These are phyloP conservation scores for Etheostoma cragini DNA, from an alignment of 2,113 vertebrate species.

Conservation along the genomic window DNA sequence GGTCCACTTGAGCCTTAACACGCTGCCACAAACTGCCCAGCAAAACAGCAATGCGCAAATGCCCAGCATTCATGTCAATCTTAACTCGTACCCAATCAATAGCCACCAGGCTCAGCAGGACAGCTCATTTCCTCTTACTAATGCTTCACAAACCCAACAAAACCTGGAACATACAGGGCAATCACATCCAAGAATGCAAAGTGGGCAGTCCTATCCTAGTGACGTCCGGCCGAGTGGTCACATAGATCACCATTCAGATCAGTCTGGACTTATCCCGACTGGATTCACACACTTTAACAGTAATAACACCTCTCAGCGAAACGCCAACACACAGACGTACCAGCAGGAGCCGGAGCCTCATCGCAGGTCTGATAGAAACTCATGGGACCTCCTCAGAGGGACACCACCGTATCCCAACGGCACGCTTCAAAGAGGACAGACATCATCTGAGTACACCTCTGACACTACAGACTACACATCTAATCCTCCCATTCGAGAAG, in stretches of 20 bases:
- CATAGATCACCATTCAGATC: constrained; percentile 1
- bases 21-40: constrained; percentile 50
- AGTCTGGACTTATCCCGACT: constrained; percentile 60
- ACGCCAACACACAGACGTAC: constrained; percentile 67
- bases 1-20: constrained; percentile 78
- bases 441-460: constrained; percentile 9
- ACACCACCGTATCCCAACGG: constrained; percentile 79
- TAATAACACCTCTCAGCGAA: constrained; percentile 35
- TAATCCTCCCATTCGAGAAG: constrained; percentile 28
- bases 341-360: constrained; percentile 21
- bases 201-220: constrained; percentile 8
- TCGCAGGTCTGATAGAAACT: constrained; percentile 24
- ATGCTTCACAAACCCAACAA: constrained; percentile 36
- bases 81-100: constrained; percentile 69
- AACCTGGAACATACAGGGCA: constrained; percentile 1
- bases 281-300: constrained; percentile 68
- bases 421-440: constrained; percentile 19
- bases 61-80: constrained; percentile 81
- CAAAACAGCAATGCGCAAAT: constrained; percentile 62
- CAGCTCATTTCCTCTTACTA: constrained; percentile 24
- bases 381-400: constrained; percentile 79
- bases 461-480: constrained; percentile 53
- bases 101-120: constrained; percentile 53
- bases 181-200: constrained; percentile 49
- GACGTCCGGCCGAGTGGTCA: constrained; percentile 6